Evolutionary conservation across 2,797 vertebrate species (phyloP).

Genomic region (Myoxocephalus aenaeus): DNA sequence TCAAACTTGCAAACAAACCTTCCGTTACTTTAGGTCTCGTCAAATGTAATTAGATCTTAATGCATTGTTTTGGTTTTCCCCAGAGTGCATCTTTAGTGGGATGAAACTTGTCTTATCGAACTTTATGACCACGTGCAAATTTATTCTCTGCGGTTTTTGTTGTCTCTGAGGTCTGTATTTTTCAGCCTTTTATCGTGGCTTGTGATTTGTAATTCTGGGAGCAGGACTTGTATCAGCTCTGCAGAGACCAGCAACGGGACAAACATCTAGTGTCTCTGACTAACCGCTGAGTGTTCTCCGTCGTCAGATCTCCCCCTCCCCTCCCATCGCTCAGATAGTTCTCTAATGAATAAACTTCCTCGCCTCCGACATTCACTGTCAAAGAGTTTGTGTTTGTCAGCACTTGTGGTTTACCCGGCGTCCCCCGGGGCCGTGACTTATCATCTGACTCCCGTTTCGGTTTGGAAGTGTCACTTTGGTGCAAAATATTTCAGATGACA

Average conservation of each 20-base stretch:
- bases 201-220: neutral
- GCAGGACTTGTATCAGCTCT: neutral
- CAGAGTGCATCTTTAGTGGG: neutral
- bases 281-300: slow-evolving; percentile 62
- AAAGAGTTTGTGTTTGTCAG: slow-evolving; percentile 48
- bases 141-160: no score
- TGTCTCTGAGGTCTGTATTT: neutral
- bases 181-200: neutral
- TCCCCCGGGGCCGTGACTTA: slow-evolving; percentile 23
- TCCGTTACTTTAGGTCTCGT: no score
- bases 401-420: slow-evolving; percentile 34
- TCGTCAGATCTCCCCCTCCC: slow-evolving; percentile 39
- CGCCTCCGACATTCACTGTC: slow-evolving; percentile 30
- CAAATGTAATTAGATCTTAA: neutral
- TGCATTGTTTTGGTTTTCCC: neutral
- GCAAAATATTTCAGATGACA: slow-evolving; percentile 14
- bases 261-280: slow-evolving; percentile 44
- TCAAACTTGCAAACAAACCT: neutral
- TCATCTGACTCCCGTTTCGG: slow-evolving; percentile 5
- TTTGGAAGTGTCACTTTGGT: slow-evolving; percentile 30
- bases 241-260: slow-evolving; percentile 22
- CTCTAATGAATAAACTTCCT: slow-evolving; percentile 56
- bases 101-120: neutral
- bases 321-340: slow-evolving; percentile 56
- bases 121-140: neutral